Evolutionary conservation across 2,888 invertebrate genomes (phyloP), one percentile per base, ranked within the genome.

Genomic region (Ceratothoa steindachneri): DNA sequence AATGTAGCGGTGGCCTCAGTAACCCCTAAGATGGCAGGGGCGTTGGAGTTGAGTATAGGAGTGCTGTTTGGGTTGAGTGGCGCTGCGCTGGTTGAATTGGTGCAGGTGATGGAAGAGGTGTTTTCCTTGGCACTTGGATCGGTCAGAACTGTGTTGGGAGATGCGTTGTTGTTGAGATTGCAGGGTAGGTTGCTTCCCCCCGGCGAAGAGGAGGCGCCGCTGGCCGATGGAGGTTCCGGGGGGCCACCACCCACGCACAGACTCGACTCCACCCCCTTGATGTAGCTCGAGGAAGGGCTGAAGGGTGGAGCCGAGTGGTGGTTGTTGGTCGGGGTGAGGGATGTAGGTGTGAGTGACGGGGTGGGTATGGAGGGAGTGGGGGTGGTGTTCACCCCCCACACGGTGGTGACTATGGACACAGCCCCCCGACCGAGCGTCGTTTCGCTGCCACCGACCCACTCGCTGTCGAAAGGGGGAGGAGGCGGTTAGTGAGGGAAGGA

Each of bases 361-460:
- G 72, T 75, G 12, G 72, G 29, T 60, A 24, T 3, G 12, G 55
- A 52, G 5, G 72, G 67, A 5, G 67, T 67, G 5, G 67, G 15
- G 2, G 67, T 27, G 29, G 5, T 29, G 2, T 1, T 2, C 27
- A 72, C 72, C 15, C 75, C 75, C 72, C 72, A 75, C 22, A 75
- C 72, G 30, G 75, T 75, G n/a, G 75, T 72, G 51, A 75, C 75
- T 12, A 72, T 72, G 30, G 75, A 75, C 51, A 75, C 75, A 9
- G 72, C 30, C 9, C 75, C 75, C 27, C 75, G 72, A 19, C 51
- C 74, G 30, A 73, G 55, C 55, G 55, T 55, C 55, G 55, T 22
- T 60, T 67, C 73, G 19, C 75, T 64, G 68, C 75, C 75, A 30
- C 75, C 75, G 65, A 75, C 75, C 75, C 72, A 72, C 75, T 75